Conservation (phyloP, 2,888 invertebrate genomes). For the Helicoverpa assulta region DNA sequence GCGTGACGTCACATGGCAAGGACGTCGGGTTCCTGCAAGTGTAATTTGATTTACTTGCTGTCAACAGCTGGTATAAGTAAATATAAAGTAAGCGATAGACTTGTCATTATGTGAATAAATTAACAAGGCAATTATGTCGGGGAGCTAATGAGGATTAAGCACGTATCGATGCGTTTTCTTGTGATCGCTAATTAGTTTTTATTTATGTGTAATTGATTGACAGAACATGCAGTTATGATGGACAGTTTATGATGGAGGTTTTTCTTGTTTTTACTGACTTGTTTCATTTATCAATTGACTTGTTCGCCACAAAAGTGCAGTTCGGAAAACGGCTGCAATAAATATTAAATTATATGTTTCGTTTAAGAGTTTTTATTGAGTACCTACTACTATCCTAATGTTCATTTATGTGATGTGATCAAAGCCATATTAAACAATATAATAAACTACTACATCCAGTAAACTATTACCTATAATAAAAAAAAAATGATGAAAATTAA, state of each 20-base stretch:
- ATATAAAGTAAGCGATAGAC: constrained; percentile 14
- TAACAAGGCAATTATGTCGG: constrained; percentile 19
- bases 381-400: no score
- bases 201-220: background rate
- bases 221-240: background rate
- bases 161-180: constrained; percentile 7
- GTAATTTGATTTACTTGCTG: constrained; percentile 24
- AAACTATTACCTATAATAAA: no score
- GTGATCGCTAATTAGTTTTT: background rate
- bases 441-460: background rate
- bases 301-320: no score
- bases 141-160: constrained; percentile 6
- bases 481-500: no score
- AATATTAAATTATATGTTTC: no score
- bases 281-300: background rate
- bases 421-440: background rate
- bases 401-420: background rate
- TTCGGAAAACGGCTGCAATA: no score
- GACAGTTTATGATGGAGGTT: background rate
- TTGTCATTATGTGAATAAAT: constrained; percentile 22
- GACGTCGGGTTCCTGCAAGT: constrained; percentile 23
- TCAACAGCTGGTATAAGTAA: constrained; percentile 22
- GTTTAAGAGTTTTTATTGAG: no score
- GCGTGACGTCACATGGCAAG: constrained; percentile 53
- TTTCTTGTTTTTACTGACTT: no score